phyloP scores from a whole-genome alignment of 1,140 invertebrate genomes.

The Bombus pascuorum region DNA sequence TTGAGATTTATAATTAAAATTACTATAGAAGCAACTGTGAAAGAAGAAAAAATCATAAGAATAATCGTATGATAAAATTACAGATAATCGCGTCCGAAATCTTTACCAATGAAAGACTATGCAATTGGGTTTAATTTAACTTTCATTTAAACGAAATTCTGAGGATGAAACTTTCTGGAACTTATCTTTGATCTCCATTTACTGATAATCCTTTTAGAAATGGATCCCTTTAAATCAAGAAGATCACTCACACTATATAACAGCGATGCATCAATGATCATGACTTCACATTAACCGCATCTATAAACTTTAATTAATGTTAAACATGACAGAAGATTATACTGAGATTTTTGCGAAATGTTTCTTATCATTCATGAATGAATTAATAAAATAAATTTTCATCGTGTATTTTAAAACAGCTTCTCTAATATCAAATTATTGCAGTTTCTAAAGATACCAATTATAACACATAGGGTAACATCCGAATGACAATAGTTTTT shows the following conservation, averaged over 20 bases:
- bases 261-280: not conserved
- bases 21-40: not conserved
- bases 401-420: no score
- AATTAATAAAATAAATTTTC: not conserved
- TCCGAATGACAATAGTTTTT: not conserved
- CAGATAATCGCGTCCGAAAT: constrained; percentile 26
- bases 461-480: not conserved
- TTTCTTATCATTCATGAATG: not conserved
- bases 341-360: not conserved
- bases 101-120: not conserved
- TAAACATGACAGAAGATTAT: not conserved
- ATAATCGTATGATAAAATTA: constrained; percentile 31
- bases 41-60: constrained; percentile 19
- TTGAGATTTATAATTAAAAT: not conserved
- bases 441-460: not conserved
- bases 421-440: no score
- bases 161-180: constrained; percentile 53
- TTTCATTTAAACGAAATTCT: constrained; percentile 56
- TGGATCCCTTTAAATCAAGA: constrained; percentile 50
- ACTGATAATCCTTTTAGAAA: constrained; percentile 54
- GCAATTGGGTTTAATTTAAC: constrained; percentile 49
- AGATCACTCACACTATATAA: constrained; percentile 23
- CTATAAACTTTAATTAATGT: not conserved
- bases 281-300: not conserved
- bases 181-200: constrained; percentile 61